Conservation (phyloP, 1,140 invertebrate genomes). For the Globodera rostochiensis region DNA sequence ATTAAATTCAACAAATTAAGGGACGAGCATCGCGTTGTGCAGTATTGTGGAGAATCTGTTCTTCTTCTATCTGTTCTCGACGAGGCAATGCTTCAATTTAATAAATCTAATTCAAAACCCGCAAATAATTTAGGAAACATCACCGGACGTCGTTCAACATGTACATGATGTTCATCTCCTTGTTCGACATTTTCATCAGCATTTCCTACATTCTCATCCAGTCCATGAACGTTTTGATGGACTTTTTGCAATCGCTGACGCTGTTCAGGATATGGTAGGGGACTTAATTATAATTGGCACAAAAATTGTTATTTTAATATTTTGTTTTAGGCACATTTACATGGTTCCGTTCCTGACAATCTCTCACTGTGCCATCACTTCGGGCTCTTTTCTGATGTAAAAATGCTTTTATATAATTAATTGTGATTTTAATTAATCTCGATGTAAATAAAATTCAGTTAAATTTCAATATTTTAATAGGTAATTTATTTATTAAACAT, state of each 20-base stretch:
- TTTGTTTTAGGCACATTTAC: slow-evolving; percentile 41
- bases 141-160: slow-evolving; percentile 55
- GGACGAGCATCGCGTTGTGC: slow-evolving; percentile 49
- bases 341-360: slow-evolving; percentile 62
- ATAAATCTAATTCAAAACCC: slow-evolving; percentile 16
- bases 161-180: slow-evolving; percentile 60
- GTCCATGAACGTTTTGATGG: slow-evolving; percentile 59
- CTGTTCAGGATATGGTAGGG: slow-evolving; percentile 54
- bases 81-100: slow-evolving; percentile 31
- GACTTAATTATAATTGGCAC: no score
- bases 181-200: slow-evolving; percentile 62
- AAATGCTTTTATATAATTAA: neutral
- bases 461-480: neutral
- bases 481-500: neutral
- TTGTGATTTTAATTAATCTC: no score
- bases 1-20: neutral
- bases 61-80: slow-evolving; percentile 56
- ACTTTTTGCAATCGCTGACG: slow-evolving; percentile 51
- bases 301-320: no score
- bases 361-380: slow-evolving; percentile 62
- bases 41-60: slow-evolving; percentile 54
- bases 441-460: neutral
- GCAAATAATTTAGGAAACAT: slow-evolving; percentile 42
- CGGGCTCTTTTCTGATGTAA: slow-evolving; percentile 58
- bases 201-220: slow-evolving; percentile 59